A percentile compares a stretch with the other conserved stretches of the same genome.
phyloP scores from a whole-genome alignment of 2,888 invertebrate species.

The Drosophila phalerata region DNA sequence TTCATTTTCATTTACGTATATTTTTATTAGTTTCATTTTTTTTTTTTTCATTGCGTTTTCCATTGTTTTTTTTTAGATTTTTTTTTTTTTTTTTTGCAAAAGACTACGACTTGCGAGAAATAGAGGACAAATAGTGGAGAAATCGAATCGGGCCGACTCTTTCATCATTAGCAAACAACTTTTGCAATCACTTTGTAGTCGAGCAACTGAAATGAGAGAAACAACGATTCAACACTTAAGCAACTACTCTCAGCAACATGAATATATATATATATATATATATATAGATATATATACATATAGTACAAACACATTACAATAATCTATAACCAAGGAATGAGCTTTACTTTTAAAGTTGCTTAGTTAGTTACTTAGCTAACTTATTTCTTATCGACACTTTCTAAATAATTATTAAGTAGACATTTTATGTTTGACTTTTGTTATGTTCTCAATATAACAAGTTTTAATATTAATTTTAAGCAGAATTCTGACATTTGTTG shows the following conservation, averaged over 20 bases:
- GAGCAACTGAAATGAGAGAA: conserved; percentile 6
- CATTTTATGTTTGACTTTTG: neutral
- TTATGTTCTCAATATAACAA: neutral
- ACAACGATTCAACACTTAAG: conserved; percentile 4
- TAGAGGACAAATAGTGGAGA: conserved; percentile 14
- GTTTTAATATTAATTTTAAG: neutral
- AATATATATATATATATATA: neutral
- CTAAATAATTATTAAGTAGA: neutral
- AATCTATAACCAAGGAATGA: neutral
- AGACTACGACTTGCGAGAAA: conserved; percentile 4
- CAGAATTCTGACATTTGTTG: neutral
- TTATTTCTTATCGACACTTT: conserved; percentile 5
- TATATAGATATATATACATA: too few species aligned
- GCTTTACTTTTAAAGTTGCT: conserved; percentile 5
- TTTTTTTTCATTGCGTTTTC: conserved; percentile 13
- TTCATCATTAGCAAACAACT: conserved; percentile 22
- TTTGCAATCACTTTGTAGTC: conserved; percentile 14
- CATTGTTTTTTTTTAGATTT: conserved; percentile 11
- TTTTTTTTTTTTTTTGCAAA: neutral
- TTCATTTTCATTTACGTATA: conserved; percentile 14
- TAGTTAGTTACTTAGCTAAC: neutral
- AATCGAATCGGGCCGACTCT: conserved; percentile 21
- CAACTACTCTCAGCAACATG: conserved; percentile 1
- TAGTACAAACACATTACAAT: neutral
- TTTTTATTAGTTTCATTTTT: neutral